These are phyloP conservation scores for Donacobius atricapilla DNA, from an alignment of 2,113 vertebrate genomes.

Conservation along the genomic window DNA sequence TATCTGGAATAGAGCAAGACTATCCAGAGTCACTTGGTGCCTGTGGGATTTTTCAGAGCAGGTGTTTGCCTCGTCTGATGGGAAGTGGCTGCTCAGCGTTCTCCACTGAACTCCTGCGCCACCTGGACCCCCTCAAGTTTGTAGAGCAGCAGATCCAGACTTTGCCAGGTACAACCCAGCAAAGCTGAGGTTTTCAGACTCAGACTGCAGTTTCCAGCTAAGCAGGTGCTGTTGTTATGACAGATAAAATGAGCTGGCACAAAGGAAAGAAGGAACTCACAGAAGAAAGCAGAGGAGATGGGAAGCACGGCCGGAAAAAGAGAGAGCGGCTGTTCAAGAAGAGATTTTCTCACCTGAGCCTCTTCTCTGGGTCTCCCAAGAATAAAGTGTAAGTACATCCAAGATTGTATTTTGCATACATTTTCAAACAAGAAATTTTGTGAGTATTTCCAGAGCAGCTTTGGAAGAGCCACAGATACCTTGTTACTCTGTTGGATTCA, in stretches of 20 bases:
- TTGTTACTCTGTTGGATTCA: background rate
- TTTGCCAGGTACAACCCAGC: background rate
- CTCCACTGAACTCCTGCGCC: background rate
- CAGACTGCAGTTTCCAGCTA: background rate
- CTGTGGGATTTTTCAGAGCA: background rate
- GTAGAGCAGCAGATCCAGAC: background rate
- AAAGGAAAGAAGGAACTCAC: slow-evolving; percentile 24
- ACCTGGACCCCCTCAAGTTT: background rate
- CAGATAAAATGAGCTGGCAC: slow-evolving; percentile 57
- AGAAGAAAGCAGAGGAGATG: background rate
- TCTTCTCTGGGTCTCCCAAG: slow-evolving; percentile 60
- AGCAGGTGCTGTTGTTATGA: background rate
- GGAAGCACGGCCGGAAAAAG: slow-evolving; percentile 51
- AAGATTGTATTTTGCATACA: background rate
- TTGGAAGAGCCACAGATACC: background rate
- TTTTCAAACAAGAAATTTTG: background rate
- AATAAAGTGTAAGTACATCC: slow-evolving; percentile 51
- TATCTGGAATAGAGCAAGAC: background rate
- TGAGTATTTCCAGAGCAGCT: background rate
- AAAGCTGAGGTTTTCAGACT: background rate
- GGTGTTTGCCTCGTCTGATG: background rate
- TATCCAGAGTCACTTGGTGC: background rate
- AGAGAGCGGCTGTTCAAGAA: slow-evolving; percentile 51
- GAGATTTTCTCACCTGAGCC: slow-evolving; percentile 43
- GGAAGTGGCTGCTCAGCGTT: background rate